Evolutionary conservation across 2,113 vertebrate species (phyloP), one percentile per base, ranked within the genome.

Genomic region (Circaetus cinerascens): DNA sequence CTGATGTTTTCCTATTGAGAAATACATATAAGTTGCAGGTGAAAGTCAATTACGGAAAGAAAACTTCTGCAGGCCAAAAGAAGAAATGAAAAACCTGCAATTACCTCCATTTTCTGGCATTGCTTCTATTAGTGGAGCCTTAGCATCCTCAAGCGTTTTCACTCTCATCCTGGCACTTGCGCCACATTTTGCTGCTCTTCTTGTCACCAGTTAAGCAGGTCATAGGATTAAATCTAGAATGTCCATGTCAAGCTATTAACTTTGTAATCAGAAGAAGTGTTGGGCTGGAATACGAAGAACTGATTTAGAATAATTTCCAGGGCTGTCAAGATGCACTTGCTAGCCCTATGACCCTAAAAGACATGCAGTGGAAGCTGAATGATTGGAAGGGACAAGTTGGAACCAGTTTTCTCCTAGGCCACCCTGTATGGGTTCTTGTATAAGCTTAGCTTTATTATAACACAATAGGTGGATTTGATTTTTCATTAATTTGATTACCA

Each of bases 221-320:
- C 72, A 86, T 14, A 76, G 67, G 75, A 67, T 93, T 96, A 90
- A 82, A 27, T 64, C 81, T 77, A 59, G 88, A 96, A 93, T 82
- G 86, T 71, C 95, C 82, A 67, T 84, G 96, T 95, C 84, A 93
- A 76, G 27, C 15, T 23, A 50, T 84, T 93, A 91, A 82, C 90
- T 93, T 84, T 34, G 63, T 94, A 88, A 94, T 95, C 90, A 88
- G 71, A 91, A 62, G 81, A 82, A 86, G 72, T 94, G 59, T 88
- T 83, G 46, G 9, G 34, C 53, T 77, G 43, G 79, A 92, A 94
- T 91, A 46, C 2, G 34, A 74, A 94, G 62, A 50, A 68, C 43
- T 91, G 90, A 87, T 93, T 97, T 97, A 64, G 55, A 73, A 51
- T 87, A 85, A 92, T 96, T 94, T 97, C 86, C 84, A 92, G 60